A percentile compares a stretch with the other conserved stretches of the same genome.
These are phyloP conservation scores for Patella caerulea DNA, from an alignment of 2,888 invertebrate species.

Conservation along the genomic window DNA sequence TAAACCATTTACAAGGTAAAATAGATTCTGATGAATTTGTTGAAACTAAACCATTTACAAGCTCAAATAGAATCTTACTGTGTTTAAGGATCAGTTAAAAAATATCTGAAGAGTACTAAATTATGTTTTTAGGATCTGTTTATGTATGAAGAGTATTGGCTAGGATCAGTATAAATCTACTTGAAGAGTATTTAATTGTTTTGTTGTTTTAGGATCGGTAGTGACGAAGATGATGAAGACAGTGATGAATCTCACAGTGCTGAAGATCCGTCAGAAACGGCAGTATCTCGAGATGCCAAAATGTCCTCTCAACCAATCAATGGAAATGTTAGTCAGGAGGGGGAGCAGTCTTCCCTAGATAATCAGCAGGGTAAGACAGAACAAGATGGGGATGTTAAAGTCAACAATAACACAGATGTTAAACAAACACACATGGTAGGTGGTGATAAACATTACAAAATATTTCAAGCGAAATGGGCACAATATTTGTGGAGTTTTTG, in stretches of 20 bases:
- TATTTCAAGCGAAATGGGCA: no score
- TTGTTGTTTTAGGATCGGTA: constrained; percentile 62
- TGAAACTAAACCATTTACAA: no score
- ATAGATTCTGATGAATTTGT: no score
- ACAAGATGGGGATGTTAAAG: constrained; percentile 8
- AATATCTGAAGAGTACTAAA: no score
- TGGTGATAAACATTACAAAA: neutral
- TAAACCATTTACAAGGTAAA: constrained; percentile 68
- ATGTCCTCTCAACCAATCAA: constrained; percentile 45
- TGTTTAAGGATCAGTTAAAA: no score
- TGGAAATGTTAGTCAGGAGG: constrained; percentile 31
- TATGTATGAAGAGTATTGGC: neutral
- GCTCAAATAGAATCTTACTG: no score
- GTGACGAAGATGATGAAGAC: constrained; percentile 70
- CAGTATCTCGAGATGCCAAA: constrained; percentile 59
- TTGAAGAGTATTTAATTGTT: constrained; percentile 13
- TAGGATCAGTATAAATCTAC: neutral
- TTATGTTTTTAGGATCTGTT: neutral
- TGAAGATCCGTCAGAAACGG: constrained; percentile 65
- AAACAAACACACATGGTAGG: neutral
- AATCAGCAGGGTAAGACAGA: neutral
- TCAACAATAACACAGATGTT: neutral
- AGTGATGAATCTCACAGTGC: constrained; percentile 63
- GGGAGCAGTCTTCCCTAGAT: neutral
- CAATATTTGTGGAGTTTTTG: no score